phyloP scores from a whole-genome alignment of 2,888 invertebrate species.

The Lomographa bimaculata region DNA sequence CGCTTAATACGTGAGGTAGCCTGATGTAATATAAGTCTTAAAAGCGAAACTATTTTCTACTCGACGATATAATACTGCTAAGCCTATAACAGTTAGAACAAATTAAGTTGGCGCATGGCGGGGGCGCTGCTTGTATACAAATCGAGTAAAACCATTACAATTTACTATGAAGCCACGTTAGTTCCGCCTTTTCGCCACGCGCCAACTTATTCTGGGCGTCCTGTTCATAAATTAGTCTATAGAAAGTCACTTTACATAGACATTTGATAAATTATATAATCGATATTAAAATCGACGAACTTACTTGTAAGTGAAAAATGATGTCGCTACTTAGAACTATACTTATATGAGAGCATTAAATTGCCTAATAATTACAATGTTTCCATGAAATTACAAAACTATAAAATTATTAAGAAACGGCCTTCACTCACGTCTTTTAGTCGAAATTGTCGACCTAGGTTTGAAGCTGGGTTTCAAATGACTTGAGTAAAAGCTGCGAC shows the following conservation, averaged over 20 bases:
- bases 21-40: conserved; percentile 53
- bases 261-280: conserved; percentile 8
- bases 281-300: conserved; percentile 2
- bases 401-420: too few relatives aligned
- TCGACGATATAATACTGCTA: conserved; percentile 75
- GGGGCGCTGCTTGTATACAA: too few relatives aligned
- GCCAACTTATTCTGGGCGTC: too few relatives aligned
- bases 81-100: conserved; percentile 47
- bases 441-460: too few relatives aligned
- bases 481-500: too few relatives aligned
- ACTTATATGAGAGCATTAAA: conserved; percentile 48
- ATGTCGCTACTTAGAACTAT: conserved; percentile 42
- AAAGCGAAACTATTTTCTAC: conserved; percentile 49
- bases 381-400: conserved; percentile 11
- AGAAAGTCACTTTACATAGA: conserved; percentile 23
- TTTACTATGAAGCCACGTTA: too few relatives aligned
- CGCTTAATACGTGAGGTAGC: conserved; percentile 71
- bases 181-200: too few relatives aligned
- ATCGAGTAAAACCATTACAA: too few relatives aligned
- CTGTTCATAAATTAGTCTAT: conserved; percentile 44
- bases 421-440: too few relatives aligned
- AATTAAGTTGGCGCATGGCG: too few relatives aligned
- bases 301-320: conserved; percentile 15
- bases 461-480: too few relatives aligned
- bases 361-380: conserved; percentile 28